Evolutionary conservation across 2,797 vertebrate species (phyloP).

Genomic region (Characodon lateralis): DNA sequence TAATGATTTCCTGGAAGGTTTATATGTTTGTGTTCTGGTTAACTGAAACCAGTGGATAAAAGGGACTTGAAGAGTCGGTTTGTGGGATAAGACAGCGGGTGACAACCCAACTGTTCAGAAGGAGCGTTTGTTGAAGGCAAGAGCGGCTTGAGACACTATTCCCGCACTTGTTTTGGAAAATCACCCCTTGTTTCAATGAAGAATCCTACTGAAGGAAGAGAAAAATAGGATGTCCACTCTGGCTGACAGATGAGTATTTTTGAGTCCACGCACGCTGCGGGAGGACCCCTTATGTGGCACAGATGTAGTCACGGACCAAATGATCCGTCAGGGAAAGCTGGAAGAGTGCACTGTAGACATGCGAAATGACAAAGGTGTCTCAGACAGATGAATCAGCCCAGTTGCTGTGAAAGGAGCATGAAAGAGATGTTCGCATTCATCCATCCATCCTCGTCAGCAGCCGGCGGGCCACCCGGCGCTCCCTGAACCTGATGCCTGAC

Average conservation of each 20-base stretch:
- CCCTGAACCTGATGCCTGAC: slow-evolving; percentile 26
- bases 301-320: slow-evolving; percentile 10
- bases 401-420: slow-evolving; percentile 65
- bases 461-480: slow-evolving; percentile 26
- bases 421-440: slow-evolving; percentile 73
- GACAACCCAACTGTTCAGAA: slow-evolving; percentile 38
- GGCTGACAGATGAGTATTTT: slow-evolving; percentile 51
- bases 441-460: slow-evolving; percentile 69
- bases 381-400: slow-evolving; percentile 64
- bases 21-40: slow-evolving; percentile 12
- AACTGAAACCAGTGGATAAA: slow-evolving; percentile 49
- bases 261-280: neutral
- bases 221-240: slow-evolving; percentile 24
- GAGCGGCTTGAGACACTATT: slow-evolving; percentile 50
- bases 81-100: slow-evolving; percentile 45
- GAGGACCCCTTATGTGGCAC: slow-evolving; percentile 3
- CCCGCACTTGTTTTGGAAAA: slow-evolving; percentile 51
- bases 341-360: slow-evolving; percentile 39
- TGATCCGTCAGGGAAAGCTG: slow-evolving; percentile 64
- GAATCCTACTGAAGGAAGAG: slow-evolving; percentile 19
- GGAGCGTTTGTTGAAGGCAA: slow-evolving; percentile 44
- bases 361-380: slow-evolving; percentile 53
- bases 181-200: slow-evolving; percentile 42
- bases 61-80: slow-evolving; percentile 46
- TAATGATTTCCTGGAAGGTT: neutral